A percentile compares a stretch with the other conserved stretches of the same genome.
These are phyloP conservation scores for Lamprologus ornatipinnis DNA, from an alignment of 2,113 vertebrate species.

Conservation along the genomic window DNA sequence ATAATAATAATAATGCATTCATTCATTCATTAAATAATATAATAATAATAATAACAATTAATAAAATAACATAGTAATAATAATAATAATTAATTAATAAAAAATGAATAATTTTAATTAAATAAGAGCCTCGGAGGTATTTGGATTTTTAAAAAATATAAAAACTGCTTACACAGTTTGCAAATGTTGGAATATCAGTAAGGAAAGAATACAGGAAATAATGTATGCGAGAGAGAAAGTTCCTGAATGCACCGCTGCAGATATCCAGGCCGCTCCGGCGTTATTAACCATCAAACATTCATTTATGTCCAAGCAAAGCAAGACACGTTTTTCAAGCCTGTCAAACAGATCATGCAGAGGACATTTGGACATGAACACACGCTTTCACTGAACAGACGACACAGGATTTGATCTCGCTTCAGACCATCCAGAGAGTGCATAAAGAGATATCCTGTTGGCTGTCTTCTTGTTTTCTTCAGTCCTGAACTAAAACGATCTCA, in stretches of 20 bases:
- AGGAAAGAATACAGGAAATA: not conserved
- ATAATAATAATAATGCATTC: no score
- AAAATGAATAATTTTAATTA: not conserved
- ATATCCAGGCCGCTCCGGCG: no score
- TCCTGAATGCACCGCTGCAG: not conserved
- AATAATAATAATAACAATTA: no score
- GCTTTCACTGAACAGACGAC: not conserved
- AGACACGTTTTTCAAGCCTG: not conserved
- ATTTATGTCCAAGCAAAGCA: not conserved
- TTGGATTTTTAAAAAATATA: not conserved
- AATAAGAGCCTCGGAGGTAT: rapidly evolving
- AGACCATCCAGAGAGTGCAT: conserved; percentile 2
- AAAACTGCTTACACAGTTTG: not conserved
- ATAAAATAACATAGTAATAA: no score
- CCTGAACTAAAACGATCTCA: conserved; percentile 72
- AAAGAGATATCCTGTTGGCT: not conserved
- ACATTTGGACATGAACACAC: not conserved
- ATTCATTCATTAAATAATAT: no score
- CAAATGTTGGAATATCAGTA: not conserved
- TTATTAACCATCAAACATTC: not conserved
- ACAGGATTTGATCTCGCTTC: conserved; percentile 57
- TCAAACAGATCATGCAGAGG: not conserved
- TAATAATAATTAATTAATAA: no score
- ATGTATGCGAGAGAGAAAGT: rapidly evolving
- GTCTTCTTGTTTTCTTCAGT: conserved; percentile 58